These are phyloP conservation scores for Enteromius paludinosus DNA, from an alignment of 2,797 vertebrate genomes.

Conservation along the genomic window DNA sequence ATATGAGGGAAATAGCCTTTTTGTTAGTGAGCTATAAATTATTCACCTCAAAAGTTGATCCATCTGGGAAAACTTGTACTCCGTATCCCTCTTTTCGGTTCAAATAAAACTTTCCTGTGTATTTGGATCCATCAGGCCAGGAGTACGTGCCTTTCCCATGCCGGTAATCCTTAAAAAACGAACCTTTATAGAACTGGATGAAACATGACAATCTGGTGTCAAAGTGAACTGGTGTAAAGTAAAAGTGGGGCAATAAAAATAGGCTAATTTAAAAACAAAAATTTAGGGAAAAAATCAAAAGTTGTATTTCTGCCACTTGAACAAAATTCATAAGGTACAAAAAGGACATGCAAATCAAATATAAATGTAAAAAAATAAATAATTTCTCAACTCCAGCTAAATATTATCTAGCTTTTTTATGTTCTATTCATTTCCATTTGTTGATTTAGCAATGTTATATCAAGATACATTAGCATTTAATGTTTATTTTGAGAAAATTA, in stretches of 20 bases:
- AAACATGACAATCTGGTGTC: constrained; percentile 15
- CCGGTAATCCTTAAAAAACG: constrained; percentile 84
- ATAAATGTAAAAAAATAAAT: neutral
- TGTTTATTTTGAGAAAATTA: neutral
- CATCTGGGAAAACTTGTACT: constrained; percentile 72
- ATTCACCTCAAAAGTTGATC: constrained; percentile 82
- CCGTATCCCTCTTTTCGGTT: constrained; percentile 87
- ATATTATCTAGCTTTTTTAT: neutral
- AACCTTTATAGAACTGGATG: constrained; percentile 81
- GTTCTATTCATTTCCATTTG: neutral
- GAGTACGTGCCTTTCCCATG: constrained; percentile 83
- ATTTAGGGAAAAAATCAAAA: neutral
- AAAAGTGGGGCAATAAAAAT: neutral
- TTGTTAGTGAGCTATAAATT: neutral
- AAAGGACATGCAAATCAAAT: neutral
- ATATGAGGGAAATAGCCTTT: neutral
- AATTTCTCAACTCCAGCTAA: neutral
- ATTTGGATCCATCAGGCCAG: constrained; percentile 84
- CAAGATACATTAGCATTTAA: neutral
- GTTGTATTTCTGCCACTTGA: neutral
- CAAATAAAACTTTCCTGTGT: constrained; percentile 86
- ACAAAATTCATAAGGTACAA: neutral
- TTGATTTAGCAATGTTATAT: neutral
- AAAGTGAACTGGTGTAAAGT: neutral
- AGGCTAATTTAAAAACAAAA: neutral